These are phyloP conservation scores for Saccostrea glomerata DNA, from an alignment of 1,140 invertebrate species.

Conservation along the genomic window DNA sequence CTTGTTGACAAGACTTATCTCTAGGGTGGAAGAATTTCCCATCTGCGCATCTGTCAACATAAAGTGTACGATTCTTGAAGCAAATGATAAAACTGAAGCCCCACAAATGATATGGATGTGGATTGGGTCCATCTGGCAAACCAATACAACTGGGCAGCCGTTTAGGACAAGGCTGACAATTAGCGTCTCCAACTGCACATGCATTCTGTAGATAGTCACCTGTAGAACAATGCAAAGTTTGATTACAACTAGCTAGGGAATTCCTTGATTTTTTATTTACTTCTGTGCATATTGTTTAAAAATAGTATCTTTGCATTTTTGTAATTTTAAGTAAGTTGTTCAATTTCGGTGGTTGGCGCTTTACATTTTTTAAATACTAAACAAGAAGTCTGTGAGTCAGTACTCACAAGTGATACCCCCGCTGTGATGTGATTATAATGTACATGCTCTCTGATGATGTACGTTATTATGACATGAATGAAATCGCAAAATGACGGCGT, in stretches of 20 bases:
- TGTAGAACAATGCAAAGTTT: slow-evolving; percentile 28
- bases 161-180: slow-evolving; percentile 61
- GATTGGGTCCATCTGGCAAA: slow-evolving; percentile 61
- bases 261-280: too few species aligned
- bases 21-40: slow-evolving; percentile 51
- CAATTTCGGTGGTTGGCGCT: too few species aligned
- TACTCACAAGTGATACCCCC: too few species aligned
- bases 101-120: slow-evolving; percentile 63
- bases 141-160: slow-evolving; percentile 67
- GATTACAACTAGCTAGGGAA: not conserved
- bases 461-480: too few species aligned
- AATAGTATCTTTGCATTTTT: too few species aligned
- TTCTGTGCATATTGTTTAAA: too few species aligned
- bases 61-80: slow-evolving; percentile 59
- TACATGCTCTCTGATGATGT: too few species aligned
- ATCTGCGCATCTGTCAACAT: slow-evolving; percentile 54
- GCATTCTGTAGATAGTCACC: slow-evolving; percentile 65
- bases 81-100: slow-evolving; percentile 60
- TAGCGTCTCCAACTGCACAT: slow-evolving; percentile 38
- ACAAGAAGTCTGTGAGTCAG: too few species aligned
- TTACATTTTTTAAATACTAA: too few species aligned
- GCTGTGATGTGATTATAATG: too few species aligned
- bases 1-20: slow-evolving; percentile 40
- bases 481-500: too few species aligned
- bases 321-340: too few species aligned